Evolutionary conservation across 2,888 invertebrate species (phyloP).

Genomic region (Rotaria macrura): DNA sequence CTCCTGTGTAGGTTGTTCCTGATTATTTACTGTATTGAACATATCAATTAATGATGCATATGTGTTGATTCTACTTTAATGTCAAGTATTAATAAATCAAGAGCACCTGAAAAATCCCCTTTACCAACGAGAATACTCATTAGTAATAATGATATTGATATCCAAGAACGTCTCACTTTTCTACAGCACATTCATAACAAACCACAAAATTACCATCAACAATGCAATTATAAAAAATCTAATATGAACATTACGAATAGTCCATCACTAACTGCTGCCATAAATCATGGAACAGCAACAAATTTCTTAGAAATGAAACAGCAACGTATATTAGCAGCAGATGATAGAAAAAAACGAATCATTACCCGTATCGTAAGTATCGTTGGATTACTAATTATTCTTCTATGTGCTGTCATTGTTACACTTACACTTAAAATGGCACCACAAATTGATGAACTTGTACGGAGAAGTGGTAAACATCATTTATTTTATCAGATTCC

Average conservation of each 20-base stretch:
- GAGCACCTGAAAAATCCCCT: not conserved
- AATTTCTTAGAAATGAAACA: not conserved
- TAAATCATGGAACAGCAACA: not conserved
- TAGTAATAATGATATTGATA: not conserved
- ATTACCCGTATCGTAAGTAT: not conserved
- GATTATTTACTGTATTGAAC: too few species aligned
- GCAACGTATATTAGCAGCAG: not conserved
- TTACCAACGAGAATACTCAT: not conserved
- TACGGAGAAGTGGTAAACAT: not conserved
- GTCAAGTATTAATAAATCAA: not conserved
- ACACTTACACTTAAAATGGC: conserved; percentile 22
- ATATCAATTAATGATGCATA: too few species aligned
- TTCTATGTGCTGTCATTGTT: not conserved
- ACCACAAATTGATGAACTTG: conserved; percentile 13
- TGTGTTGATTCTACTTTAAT: not conserved
- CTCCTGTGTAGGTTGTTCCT: not conserved
- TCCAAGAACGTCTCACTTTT: not conserved
- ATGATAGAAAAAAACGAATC: not conserved
- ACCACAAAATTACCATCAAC: not conserved
- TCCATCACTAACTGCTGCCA: not conserved
- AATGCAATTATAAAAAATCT: not conserved
- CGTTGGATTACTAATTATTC: not conserved
- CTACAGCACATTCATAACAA: not conserved
- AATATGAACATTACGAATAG: not conserved
- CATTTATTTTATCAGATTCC: not conserved